Evolutionary conservation across 2,888 invertebrate species (phyloP).

Genomic region (Congeria kusceri): DNA sequence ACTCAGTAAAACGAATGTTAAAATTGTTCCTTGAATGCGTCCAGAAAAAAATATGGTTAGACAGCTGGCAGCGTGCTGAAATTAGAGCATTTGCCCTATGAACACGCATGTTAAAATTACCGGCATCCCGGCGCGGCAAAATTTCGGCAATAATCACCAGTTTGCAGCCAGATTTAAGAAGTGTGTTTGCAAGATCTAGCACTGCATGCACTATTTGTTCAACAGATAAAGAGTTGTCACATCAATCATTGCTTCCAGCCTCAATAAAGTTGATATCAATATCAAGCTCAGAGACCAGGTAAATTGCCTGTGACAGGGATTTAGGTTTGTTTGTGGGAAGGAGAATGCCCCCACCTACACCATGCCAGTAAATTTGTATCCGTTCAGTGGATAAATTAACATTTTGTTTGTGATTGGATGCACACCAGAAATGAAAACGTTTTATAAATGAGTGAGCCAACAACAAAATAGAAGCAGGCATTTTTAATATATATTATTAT

Average conservation of each 20-base stretch:
- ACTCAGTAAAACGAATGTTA: constrained; percentile 1
- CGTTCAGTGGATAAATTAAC: neutral
- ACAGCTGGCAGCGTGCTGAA: neutral
- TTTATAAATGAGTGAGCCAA: neutral
- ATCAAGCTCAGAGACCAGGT: constrained; percentile 8
- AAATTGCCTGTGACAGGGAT: neutral
- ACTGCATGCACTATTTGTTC: neutral
- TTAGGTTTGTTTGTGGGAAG: neutral
- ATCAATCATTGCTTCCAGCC: constrained; percentile 3
- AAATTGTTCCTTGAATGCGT: constrained; percentile 13
- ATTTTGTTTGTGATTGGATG: neutral
- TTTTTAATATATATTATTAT: too few species aligned
- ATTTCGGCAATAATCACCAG: constrained; percentile 9
- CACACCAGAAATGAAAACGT: constrained; percentile 1
- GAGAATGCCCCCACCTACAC: constrained; percentile 1
- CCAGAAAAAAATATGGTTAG: neutral
- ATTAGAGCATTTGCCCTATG: neutral
- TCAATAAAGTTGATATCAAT: constrained; percentile 4
- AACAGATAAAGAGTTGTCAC: neutral
- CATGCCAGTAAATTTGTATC: constrained; percentile 17
- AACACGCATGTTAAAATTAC: neutral
- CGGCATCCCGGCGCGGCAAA: neutral
- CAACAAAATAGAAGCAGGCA: neutral
- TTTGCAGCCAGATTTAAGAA: neutral
- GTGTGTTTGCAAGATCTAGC: neutral